Evolutionary conservation across 2,797 vertebrate species (phyloP).

Genomic region (Centroberyx gerrardi): DNA sequence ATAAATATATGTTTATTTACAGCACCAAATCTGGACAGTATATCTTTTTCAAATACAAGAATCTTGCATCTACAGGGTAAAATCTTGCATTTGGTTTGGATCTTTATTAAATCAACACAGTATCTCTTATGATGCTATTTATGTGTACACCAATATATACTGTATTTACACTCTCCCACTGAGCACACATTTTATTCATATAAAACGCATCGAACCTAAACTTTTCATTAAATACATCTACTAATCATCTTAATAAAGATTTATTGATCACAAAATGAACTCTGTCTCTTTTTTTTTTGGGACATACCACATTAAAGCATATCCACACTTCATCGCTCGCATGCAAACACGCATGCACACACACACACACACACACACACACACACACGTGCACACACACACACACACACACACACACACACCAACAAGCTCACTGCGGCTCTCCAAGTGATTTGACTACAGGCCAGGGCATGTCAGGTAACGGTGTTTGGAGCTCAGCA

Average conservation of each 20-base stretch:
- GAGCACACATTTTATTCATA: slow-evolving; percentile 27
- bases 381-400: not conserved
- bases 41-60: slow-evolving; percentile 25
- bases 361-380: slow-evolving; percentile 1
- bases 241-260: too few relatives aligned
- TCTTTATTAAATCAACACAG: slow-evolving; percentile 13
- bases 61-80: slow-evolving; percentile 20
- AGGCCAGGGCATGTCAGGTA: slow-evolving; percentile 85
- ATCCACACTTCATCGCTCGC: not conserved
- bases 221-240: slow-evolving; percentile 36
- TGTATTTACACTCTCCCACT: slow-evolving; percentile 57
- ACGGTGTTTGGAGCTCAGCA: slow-evolving; percentile 58
- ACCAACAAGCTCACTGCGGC: slow-evolving; percentile 56
- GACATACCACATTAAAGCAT: slow-evolving; percentile 18
- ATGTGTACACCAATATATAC: slow-evolving; percentile 8
- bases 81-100: slow-evolving; percentile 7
- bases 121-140: slow-evolving; percentile 13
- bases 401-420: not conserved
- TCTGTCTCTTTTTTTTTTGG: slow-evolving; percentile 15
- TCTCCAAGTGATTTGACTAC: slow-evolving; percentile 76
- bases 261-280: slow-evolving; percentile 32
- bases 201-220: slow-evolving; percentile 43
- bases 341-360: slow-evolving; percentile 1
- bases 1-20: slow-evolving; percentile 68
- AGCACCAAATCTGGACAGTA: slow-evolving; percentile 19